Conservation (phyloP, 1,140 invertebrate genomes). For the Apolygus lucorum region DNA sequence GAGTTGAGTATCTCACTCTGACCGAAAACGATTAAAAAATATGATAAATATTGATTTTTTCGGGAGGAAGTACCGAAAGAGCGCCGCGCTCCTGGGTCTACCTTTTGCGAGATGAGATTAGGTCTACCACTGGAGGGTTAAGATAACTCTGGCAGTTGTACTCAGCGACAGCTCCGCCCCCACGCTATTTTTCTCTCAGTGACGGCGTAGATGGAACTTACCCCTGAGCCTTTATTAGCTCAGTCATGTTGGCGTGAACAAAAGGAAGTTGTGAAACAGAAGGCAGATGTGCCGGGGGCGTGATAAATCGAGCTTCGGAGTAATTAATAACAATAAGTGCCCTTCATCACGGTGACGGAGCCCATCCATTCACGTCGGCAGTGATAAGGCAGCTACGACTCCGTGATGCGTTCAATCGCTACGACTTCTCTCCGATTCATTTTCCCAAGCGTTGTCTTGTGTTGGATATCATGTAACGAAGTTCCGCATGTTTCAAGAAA, state of each 20-base stretch:
- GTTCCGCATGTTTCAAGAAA: no score
- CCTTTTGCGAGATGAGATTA: no score
- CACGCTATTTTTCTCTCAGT: background rate
- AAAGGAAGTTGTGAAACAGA: conserved; percentile 13
- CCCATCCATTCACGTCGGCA: conserved; percentile 1
- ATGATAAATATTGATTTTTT: no score
- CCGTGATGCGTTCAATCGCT: no score
- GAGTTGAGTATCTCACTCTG: no score
- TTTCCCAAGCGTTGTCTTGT: no score
- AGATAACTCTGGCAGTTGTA: background rate
- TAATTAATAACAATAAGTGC: conserved; percentile 14
- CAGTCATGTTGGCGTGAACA: background rate
- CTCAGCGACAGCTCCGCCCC: background rate
- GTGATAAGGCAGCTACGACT: background rate
- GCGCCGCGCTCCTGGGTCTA: no score
- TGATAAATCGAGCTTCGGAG: background rate
- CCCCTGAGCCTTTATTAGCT: background rate
- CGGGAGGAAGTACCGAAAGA: no score
- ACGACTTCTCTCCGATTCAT: no score
- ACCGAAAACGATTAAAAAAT: no score
- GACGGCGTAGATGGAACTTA: background rate
- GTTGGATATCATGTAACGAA: no score
- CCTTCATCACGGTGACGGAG: background rate
- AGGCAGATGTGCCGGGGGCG: conserved; percentile 9
- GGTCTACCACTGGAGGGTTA: no score